Evolutionary conservation across 92 coral and sea anemone genomes (phyloP), one percentile per base, ranked within the genome.

Genomic region (Desmophyllum pertusum): DNA sequence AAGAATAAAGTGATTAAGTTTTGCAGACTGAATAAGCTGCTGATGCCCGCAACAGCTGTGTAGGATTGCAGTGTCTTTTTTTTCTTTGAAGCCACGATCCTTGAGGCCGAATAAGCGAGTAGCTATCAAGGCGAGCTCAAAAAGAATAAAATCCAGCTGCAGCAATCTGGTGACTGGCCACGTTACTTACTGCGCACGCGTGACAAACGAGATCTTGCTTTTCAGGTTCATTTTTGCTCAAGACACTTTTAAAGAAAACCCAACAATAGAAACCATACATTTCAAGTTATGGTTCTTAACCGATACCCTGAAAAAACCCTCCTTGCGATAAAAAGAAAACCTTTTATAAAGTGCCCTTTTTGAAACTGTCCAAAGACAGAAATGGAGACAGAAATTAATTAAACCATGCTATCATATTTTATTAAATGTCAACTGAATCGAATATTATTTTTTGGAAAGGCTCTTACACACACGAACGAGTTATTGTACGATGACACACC

Each of bases 1-100:
- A 11, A 8, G 68, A 71, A 73, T 59, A 42, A 71, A 72, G 43
- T 82, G 86, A 81, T 81, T 53, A 69, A n/a, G 45, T n/a, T 50
- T 79, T 73, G 41, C 72, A 38, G 79, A 55, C 85, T 10, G 77
- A 70, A 69, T 50, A 19, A 36, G 36, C 31, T 50, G 29, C 45
- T 67, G 66, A 55, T 14, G 57, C 27, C 55, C 11, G 19, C 17
- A 80, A 70, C 53, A 70, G 77, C 86, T 42, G 86, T 18, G 40
- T 37, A 48, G 23, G 57, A 11, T 66, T 64, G 27, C 30, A 39
- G 53, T 63, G 45, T 39, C 17, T 17, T 17, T 11, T 50, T 51
- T 15, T 48, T 3, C 36, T 46, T 29, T 48, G 39, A 74, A 48
- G 40, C 39, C 29, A 51, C 43, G 43, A 42, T 59, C n/a, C n/a